Percentiles rank a stretch among this genome's conserved stretches.
Evolutionary conservation across 1,140 invertebrate genomes (phyloP).

Genomic region (Drosophila mojavensis): DNA sequence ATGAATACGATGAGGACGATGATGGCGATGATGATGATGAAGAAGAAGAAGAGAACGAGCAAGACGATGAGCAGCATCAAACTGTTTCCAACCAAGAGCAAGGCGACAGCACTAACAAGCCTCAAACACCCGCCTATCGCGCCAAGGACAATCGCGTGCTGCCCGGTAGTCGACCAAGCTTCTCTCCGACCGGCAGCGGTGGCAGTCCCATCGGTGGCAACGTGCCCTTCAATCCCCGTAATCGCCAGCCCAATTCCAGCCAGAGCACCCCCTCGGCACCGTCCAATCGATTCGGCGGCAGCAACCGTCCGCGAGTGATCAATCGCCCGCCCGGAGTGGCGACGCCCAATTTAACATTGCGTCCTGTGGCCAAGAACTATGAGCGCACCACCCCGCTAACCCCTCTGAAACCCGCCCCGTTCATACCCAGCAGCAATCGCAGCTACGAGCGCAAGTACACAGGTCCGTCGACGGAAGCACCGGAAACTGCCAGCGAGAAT

Average conservation of each 20-base stretch:
- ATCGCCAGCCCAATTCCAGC: slow-evolving; percentile 27
- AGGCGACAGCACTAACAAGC: slow-evolving; percentile 8
- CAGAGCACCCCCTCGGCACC: slow-evolving; percentile 5
- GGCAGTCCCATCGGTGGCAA: slow-evolving; percentile 44
- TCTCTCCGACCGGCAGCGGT: slow-evolving; percentile 30
- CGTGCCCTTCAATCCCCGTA: slow-evolving; percentile 67
- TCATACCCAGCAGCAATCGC: slow-evolving; percentile 74
- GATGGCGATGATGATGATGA: slow-evolving; percentile 44
- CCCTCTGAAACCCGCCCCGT: slow-evolving; percentile 71
- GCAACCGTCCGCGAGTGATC: slow-evolving; percentile 68
- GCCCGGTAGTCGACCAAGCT: slow-evolving; percentile 61
- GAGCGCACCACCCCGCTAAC: slow-evolving; percentile 71
- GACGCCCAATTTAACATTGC: slow-evolving; percentile 63
- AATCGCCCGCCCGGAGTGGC: slow-evolving; percentile 71
- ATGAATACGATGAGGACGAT: slow-evolving; percentile 33
- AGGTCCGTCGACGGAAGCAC: slow-evolving; percentile 68
- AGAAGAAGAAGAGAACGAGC: slow-evolving; percentile 37
- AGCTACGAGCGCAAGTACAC: slow-evolving; percentile 80
- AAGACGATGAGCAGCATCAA: slow-evolving; percentile 29
- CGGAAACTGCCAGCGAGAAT: slow-evolving; percentile 62
- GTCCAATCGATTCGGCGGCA: slow-evolving; percentile 59
- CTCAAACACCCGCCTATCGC: slow-evolving; percentile 33
- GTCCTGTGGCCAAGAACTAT: slow-evolving; percentile 68
- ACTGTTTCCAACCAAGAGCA: slow-evolving; percentile 8
- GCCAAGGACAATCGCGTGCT: slow-evolving; percentile 71